phyloP scores from a whole-genome alignment of 2,797 vertebrate genomes.

The Triplophysa bombifrons region DNA sequence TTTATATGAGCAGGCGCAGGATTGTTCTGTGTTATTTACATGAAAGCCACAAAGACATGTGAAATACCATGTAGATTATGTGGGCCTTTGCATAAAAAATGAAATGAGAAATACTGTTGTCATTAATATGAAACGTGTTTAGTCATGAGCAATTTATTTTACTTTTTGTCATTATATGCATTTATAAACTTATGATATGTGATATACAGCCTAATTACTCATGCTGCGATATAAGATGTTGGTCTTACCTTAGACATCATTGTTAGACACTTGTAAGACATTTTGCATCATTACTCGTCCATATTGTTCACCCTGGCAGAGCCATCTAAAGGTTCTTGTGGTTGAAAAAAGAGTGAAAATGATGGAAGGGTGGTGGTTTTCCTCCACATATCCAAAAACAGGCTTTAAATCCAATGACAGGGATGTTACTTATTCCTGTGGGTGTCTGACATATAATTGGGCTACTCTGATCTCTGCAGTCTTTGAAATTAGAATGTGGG shows the following conservation, averaged over 20 bases:
- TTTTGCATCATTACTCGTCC: not conserved
- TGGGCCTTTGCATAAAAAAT: no score
- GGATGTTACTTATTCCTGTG: not conserved
- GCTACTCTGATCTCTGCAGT: not conserved
- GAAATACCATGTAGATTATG: no score
- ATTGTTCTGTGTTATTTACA: not conserved
- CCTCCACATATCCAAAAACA: not conserved
- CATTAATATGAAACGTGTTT: no score
- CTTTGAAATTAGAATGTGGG: slow-evolving; percentile 22
- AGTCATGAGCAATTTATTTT: no score
- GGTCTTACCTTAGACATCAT: no score
- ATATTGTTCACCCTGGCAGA: not conserved
- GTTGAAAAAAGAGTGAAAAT: not conserved
- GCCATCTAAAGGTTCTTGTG: not conserved
- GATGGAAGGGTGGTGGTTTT: not conserved
- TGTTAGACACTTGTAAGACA: no score
- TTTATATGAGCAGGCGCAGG: not conserved
- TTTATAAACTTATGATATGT: no score
- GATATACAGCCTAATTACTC: no score
- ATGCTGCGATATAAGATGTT: no score
- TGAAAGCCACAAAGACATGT: no score
- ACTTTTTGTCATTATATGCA: no score
- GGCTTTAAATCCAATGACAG: not conserved
- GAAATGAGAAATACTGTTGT: no score
- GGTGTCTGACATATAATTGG: not conserved